Percentiles rank a stretch among this genome's conserved stretches.
Conservation (phyloP, 2,113 vertebrate species). For the Morone saxatilis region DNA sequence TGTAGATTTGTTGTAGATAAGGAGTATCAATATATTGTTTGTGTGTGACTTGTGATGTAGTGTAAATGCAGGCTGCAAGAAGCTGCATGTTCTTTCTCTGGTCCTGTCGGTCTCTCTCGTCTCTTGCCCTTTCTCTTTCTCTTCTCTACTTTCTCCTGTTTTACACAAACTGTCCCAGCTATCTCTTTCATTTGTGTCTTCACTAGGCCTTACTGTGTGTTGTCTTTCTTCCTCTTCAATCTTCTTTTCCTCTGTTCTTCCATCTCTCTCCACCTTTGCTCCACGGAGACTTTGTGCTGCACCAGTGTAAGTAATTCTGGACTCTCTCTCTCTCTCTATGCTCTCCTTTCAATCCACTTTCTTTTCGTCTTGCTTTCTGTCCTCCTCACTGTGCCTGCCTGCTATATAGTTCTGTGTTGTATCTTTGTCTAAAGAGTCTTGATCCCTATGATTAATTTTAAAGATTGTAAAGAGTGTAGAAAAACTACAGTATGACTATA, state of each 20-base stretch:
- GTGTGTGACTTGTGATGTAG: neutral
- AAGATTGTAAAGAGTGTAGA: neutral
- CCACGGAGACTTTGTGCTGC: conserved; percentile 98
- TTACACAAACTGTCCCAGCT: conserved; percentile 5
- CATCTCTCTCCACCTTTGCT: conserved; percentile 87
- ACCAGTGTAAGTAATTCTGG: conserved; percentile 95
- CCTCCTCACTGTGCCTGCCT: conserved; percentile 36
- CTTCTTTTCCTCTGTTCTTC: conserved; percentile 63
- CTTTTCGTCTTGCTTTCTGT: conserved; percentile 6
- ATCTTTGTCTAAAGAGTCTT: neutral
- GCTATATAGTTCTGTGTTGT: conserved; percentile 5
- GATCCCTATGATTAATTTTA: neutral
- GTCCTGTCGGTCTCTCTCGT: conserved; percentile 18
- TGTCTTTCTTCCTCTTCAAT: conserved; percentile 71
- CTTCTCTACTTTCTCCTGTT: neutral
- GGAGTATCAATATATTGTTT: neutral
- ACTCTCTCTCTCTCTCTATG: conserved; percentile 68
- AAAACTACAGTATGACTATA: neutral
- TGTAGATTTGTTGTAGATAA: neutral
- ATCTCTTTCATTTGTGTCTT: conserved; percentile 48
- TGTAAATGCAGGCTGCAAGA: neutral
- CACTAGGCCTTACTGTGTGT: conserved; percentile 51
- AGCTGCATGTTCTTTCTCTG: conserved; percentile 22
- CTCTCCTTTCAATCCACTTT: conserved; percentile 6
- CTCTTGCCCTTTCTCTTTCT: conserved; percentile 10